Percentiles rank a stretch among this genome's conserved stretches.
These are phyloP conservation scores for Pristionchus japonicus DNA, from an alignment of 2,888 invertebrate species.

Conservation along the genomic window DNA sequence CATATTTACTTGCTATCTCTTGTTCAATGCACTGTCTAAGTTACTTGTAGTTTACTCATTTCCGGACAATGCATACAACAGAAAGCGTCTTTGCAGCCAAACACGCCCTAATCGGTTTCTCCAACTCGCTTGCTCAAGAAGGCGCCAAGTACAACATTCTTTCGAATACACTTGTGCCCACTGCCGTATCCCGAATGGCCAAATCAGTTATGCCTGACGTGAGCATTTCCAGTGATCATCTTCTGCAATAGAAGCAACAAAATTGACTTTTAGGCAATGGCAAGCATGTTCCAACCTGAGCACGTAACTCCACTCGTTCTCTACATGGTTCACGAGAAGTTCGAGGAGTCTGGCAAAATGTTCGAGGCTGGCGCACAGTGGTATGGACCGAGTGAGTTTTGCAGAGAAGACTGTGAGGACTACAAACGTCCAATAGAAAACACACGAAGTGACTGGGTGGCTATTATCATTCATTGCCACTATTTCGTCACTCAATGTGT, in stretches of 20 bases:
- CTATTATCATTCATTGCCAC: not conserved
- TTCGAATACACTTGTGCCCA: conserved; percentile 81
- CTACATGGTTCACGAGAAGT: conserved; percentile 92
- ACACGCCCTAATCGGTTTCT: conserved; percentile 89
- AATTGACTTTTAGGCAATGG: conserved; percentile 82
- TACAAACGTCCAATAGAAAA: not conserved
- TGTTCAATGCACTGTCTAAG: too few species aligned
- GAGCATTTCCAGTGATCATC: not conserved
- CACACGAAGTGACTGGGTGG: not conserved
- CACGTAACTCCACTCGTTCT: conserved; percentile 84
- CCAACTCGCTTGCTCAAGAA: conserved; percentile 92
- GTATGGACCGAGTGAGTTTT: conserved; percentile 78
- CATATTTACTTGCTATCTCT: too few species aligned
- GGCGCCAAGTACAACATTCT: conserved; percentile 92
- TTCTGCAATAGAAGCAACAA: too few species aligned
- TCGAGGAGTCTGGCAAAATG: conserved; percentile 82
- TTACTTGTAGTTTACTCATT: too few species aligned
- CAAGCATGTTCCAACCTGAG: conserved; percentile 84
- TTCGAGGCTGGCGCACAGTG: conserved; percentile 79
- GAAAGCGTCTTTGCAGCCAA: too few species aligned
- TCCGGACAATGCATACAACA: too few species aligned
- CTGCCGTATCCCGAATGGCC: conserved; percentile 74
- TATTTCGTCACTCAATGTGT: not conserved
- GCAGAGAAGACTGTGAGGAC: too few species aligned
- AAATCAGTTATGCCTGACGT: conserved; percentile 72